Evolutionary conservation across 23 tunicate genomes (phyloP).

Genomic region (Styela plicata): DNA sequence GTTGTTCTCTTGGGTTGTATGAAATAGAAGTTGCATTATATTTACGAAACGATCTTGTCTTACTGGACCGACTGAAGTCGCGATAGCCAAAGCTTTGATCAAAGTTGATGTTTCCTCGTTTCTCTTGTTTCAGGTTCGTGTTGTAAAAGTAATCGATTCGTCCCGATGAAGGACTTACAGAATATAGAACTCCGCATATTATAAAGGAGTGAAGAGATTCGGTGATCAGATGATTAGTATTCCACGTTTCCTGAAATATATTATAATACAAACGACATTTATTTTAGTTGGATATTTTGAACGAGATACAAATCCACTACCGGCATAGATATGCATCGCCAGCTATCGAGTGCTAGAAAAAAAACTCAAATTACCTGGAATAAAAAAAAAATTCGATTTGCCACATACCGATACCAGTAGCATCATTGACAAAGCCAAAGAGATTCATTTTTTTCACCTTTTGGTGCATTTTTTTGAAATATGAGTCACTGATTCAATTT

Average conservation of each 20-base stretch:
- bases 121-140: slow-evolving; percentile 33
- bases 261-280: too few relatives aligned
- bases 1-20: slow-evolving; percentile 75
- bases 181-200: slow-evolving; percentile 78
- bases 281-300: too few relatives aligned
- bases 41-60: slow-evolving; percentile 13
- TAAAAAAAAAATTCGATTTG: too few relatives aligned
- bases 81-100: background rate
- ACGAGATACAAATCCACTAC: too few relatives aligned
- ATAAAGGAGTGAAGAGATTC: slow-evolving; percentile 54
- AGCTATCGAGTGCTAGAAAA: too few relatives aligned
- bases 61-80: background rate
- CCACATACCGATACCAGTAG: too few relatives aligned
- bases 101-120: background rate
- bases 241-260: slow-evolving; percentile 72
- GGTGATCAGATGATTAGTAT: slow-evolving; percentile 24
- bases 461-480: too few relatives aligned
- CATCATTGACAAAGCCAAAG: too few relatives aligned
- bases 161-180: slow-evolving; percentile 49
- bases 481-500: too few relatives aligned
- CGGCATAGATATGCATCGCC: too few relatives aligned
- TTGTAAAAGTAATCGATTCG: slow-evolving; percentile 70
- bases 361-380: too few relatives aligned
- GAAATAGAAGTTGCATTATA: slow-evolving; percentile 58
- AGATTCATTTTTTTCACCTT: too few relatives aligned